Conservation (phyloP, 2,888 invertebrate species). For the Unio pictorum region DNA sequence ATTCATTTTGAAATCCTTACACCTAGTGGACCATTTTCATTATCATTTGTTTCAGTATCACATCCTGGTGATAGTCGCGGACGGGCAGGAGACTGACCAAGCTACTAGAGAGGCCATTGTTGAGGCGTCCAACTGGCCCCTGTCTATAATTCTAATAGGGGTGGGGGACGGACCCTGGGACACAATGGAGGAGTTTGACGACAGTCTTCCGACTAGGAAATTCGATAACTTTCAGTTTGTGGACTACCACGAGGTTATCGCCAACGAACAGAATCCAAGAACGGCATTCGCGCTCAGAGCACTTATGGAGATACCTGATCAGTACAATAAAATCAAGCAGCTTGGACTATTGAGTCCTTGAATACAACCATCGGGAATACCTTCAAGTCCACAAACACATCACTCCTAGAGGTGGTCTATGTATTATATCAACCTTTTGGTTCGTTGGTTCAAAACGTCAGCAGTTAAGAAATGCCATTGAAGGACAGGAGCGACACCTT, state of each 20-base stretch:
- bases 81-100: slow-evolving; percentile 74
- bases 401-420: too few species aligned
- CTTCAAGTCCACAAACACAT: too few species aligned
- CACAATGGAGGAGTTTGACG: slow-evolving; percentile 73
- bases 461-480: too few species aligned
- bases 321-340: slow-evolving; percentile 63
- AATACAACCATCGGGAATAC: too few species aligned
- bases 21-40: too few species aligned
- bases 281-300: slow-evolving; percentile 72
- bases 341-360: slow-evolving; percentile 32
- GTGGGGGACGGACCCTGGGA: slow-evolving; percentile 75
- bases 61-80: slow-evolving; percentile 73
- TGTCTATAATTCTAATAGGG: slow-evolving; percentile 74
- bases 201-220: slow-evolving; percentile 71
- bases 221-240: slow-evolving; percentile 76
- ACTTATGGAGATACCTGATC: slow-evolving; percentile 73
- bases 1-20: too few species aligned
- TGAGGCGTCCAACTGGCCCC: slow-evolving; percentile 72
- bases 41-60: slow-evolving; percentile 68
- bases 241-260: slow-evolving; percentile 70
- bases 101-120: slow-evolving; percentile 73
- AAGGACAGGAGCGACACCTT: too few species aligned
- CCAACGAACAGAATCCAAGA: slow-evolving; percentile 48
- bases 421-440: too few species aligned
- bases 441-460: too few species aligned